A percentile compares a stretch with the other conserved stretches of the same genome.
Evolutionary conservation across 2,888 invertebrate genomes (phyloP).

Genomic region (Leptopterna dolabrata): DNA sequence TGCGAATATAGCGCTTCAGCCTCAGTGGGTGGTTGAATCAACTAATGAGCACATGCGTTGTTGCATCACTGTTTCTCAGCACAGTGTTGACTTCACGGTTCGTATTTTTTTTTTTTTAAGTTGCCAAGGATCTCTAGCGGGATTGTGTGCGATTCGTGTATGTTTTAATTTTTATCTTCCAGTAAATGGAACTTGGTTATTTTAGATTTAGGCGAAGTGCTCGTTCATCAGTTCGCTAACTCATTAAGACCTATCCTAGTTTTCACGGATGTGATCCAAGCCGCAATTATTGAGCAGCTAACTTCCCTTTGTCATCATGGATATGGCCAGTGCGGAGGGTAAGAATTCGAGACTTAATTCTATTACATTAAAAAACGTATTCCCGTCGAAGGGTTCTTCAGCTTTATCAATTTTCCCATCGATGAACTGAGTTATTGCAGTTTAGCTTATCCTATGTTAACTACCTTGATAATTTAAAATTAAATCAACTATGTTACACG

Average conservation of each 20-base stretch:
- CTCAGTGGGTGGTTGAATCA: too few relatives aligned
- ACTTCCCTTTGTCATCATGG: slow-evolving; percentile 65
- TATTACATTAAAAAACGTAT: too few relatives aligned
- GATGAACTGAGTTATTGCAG: too few relatives aligned
- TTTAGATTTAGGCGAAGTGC: neutral
- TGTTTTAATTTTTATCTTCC: neutral
- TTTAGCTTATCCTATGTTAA: too few relatives aligned
- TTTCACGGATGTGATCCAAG: neutral
- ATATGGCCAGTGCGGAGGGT: slow-evolving; percentile 69
- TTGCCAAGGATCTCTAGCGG: slow-evolving; percentile 14
- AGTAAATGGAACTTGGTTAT: neutral
- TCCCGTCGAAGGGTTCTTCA: too few relatives aligned
- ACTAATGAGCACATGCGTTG: too few relatives aligned
- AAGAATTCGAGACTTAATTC: slow-evolving; percentile 12
- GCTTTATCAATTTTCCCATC: too few relatives aligned
- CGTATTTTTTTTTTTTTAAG: neutral
- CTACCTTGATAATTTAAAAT: too few relatives aligned
- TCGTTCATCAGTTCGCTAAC: neutral
- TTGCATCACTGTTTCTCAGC: neutral
- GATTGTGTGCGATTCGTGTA: neutral
- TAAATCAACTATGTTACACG: neutral
- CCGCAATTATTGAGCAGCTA: neutral
- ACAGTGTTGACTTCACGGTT: neutral
- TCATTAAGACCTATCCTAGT: neutral
- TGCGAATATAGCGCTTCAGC: too few relatives aligned